Base-by-base conservation (phyloP, 2,888 invertebrate genomes). In the Cephus pulcher region DNA sequence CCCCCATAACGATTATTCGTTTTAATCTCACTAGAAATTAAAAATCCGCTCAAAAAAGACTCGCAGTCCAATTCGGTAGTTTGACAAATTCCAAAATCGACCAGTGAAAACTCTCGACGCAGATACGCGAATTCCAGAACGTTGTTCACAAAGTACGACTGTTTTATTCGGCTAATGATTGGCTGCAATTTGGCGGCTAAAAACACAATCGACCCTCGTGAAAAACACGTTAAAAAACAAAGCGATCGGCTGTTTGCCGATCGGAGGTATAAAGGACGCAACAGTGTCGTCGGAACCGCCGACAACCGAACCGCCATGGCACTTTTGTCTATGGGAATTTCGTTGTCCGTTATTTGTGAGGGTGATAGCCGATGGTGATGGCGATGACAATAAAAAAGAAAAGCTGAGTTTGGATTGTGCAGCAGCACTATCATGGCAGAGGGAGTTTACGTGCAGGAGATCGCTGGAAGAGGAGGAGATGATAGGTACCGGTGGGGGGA, bases 171-270 rank as follows among this genome's bases (percentile, higher is more conserved):
- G 82, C 86, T 87, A 86, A 89, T 88, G 84, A 89, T 89, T 86
- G 86, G 83, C 85, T 84, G 82, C 86, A 82, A 86, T 88, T 85
- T 83, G 81, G 80, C 86, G 83, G 83, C 85, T 86, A 84, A 86
- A 88, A 87, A 88, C 87, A 86, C 88, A 88, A 87, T 88, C 87
- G 84, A 76, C 77, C 76, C 84, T 84, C 81, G 85, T 82, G 84
- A 85, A 85, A 85, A 87, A 86, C 85, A 82, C 87, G 88, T 88
- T 87, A 85, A 87, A 88, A 88, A 87, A 70, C 70, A 70, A 70
- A 70, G 30, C n/a, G 70, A 70, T 70, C 70, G 33, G 40, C 70
- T 70, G 30, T 70, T 70, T 70, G 70, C 70, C 70, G 70, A 30
- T 30, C 70, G 70, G 30, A 30, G 30, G 70, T 15, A 30, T 70